A percentile compares a stretch with the other conserved stretches of the same genome.
phyloP scores from a whole-genome alignment of 2,888 invertebrate species.

The Eristalis intricaria region DNA sequence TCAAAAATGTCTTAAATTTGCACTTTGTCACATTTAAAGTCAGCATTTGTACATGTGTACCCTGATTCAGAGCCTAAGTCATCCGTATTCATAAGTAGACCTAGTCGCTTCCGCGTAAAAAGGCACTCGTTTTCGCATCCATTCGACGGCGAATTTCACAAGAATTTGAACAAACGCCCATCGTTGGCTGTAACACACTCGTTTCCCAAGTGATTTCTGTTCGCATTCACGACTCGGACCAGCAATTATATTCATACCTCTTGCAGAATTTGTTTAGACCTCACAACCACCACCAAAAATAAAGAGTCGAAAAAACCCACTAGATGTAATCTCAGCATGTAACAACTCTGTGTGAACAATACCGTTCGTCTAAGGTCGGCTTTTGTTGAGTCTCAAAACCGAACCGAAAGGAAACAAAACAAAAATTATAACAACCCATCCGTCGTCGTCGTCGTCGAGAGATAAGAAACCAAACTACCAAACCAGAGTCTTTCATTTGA shows the following conservation, averaged over 20 bases:
- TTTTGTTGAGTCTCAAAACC: conserved; percentile 36
- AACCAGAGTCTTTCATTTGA: conserved; percentile 59
- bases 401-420: conserved; percentile 1
- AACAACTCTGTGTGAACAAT: conserved; percentile 68
- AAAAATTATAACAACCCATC: conserved; percentile 62
- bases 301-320: not conserved
- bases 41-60: too few species aligned
- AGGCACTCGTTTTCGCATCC: not conserved
- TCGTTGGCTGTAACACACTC: not conserved
- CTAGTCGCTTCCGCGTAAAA: not conserved
- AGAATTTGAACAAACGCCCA: not conserved
- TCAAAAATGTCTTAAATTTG: too few species aligned
- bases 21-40: too few species aligned
- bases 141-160: not conserved
- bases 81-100: not conserved
- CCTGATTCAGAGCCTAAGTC: too few species aligned
- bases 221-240: not conserved
- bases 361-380: conserved; percentile 66
- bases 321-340: not conserved
- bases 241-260: not conserved
- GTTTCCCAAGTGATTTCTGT: not conserved
- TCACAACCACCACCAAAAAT: not conserved
- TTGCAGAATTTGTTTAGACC: not conserved
- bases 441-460: conserved; percentile 15
- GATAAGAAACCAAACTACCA: conserved; percentile 51